Evolutionary conservation across 92 coral and sea anemone species (phyloP).

Genomic region (Nematostella vectensis): DNA sequence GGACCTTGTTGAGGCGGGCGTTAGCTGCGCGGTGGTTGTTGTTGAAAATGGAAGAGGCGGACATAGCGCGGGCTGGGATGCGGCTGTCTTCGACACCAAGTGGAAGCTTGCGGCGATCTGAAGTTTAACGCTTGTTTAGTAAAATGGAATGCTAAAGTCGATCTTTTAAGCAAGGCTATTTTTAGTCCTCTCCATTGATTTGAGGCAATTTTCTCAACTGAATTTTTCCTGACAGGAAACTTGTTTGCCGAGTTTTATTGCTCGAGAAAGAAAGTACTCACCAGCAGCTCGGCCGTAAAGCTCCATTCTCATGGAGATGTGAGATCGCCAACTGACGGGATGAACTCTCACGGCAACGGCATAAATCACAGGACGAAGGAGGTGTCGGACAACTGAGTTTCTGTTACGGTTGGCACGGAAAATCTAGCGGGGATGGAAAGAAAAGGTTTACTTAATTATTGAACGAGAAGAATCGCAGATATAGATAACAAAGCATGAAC

Average conservation of each 20-base stretch:
- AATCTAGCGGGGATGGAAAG: not conserved
- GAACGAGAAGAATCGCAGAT: no score
- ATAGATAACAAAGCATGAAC: no score
- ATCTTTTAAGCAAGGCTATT: no score
- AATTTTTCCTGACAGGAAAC: no score
- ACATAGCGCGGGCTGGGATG: constrained; percentile 10
- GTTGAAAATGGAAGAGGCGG: constrained; percentile 2
- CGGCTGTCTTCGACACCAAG: constrained; percentile 47
- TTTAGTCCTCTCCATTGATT: no score
- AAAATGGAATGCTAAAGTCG: no score
- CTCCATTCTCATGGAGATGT: constrained; percentile 1
- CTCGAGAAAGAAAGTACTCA: no score
- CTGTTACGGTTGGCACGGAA: not conserved
- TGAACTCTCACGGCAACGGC: not conserved
- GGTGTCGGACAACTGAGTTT: not conserved
- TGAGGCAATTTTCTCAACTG: no score
- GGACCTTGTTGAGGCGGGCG: not conserved
- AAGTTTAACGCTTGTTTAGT: no score
- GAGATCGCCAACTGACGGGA: not conserved
- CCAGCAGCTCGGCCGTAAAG: not conserved
- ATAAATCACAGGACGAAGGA: not conserved
- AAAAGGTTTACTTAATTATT: no score
- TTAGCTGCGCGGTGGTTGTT: constrained; percentile 1
- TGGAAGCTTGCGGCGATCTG: constrained; percentile 10
- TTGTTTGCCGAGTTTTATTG: no score